phyloP scores from a whole-genome alignment of 2,113 vertebrate genomes.

The Ancistrus triradiatus region DNA sequence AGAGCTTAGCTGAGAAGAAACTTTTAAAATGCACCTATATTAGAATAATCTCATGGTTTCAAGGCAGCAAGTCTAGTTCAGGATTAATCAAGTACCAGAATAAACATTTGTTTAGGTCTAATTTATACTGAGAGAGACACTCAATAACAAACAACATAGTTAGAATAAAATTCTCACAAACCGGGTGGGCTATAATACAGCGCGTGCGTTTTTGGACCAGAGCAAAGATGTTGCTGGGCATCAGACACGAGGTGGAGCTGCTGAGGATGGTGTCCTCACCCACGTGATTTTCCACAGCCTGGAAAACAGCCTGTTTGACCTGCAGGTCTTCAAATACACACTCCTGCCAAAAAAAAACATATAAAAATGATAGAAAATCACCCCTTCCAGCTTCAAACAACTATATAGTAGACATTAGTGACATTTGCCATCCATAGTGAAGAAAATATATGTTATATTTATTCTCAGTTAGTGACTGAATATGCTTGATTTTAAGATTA shows the following conservation, averaged over 20 bases:
- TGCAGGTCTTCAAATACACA: conserved; percentile 86
- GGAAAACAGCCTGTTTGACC: conserved; percentile 84
- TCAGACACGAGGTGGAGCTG: conserved; percentile 90
- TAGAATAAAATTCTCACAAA: conserved; percentile 63
- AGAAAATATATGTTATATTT: too few relatives aligned
- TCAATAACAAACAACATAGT: background rate
- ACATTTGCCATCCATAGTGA: too few relatives aligned
- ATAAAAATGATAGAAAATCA: conserved; percentile 20
- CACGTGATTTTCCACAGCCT: conserved; percentile 74
- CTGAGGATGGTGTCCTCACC: conserved; percentile 76
- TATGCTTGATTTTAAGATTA: too few relatives aligned
- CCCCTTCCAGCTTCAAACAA: too few relatives aligned
- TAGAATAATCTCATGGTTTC: too few relatives aligned
- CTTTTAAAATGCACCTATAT: too few relatives aligned
- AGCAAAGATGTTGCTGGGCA: conserved; percentile 84
- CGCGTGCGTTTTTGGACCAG: conserved; percentile 76
- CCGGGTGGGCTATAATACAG: conserved; percentile 91
- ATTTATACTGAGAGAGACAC: background rate
- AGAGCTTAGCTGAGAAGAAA: too few relatives aligned
- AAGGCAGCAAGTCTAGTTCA: too few relatives aligned
- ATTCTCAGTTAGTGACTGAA: too few relatives aligned
- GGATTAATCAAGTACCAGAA: too few relatives aligned
- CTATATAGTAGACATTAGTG: too few relatives aligned
- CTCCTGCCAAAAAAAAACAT: conserved; percentile 71
- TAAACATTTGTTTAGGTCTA: too few relatives aligned